phyloP scores from a whole-genome alignment of 2,797 vertebrate genomes.

The Sorex maritimensis region DNA sequence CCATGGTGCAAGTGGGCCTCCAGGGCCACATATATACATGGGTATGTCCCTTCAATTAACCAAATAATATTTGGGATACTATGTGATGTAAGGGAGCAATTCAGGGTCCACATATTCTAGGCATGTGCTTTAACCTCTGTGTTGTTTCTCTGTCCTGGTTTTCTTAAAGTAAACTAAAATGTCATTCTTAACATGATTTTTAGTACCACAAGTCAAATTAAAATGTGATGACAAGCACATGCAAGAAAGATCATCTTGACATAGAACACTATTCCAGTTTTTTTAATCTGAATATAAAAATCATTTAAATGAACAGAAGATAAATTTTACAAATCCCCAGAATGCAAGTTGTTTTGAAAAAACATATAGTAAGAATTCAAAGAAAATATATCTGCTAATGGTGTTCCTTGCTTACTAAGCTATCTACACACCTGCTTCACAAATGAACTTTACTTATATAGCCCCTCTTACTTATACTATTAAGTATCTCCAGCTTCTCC shows the following conservation, averaged over 20 bases:
- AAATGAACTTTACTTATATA: conserved; percentile 75
- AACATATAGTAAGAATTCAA: conserved; percentile 68
- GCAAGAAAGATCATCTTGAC: background rate
- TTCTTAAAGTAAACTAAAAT: conserved; percentile 35
- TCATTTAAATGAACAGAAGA: conserved; percentile 78
- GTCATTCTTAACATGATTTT: background rate
- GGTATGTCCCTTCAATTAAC: too few relatives aligned
- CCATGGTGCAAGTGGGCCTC: too few relatives aligned
- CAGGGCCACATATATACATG: too few relatives aligned
- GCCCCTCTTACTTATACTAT: background rate
- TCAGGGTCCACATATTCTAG: too few relatives aligned
- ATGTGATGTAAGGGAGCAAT: too few relatives aligned
- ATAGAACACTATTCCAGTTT: background rate
- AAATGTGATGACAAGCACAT: conserved; percentile 19
- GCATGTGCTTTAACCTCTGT: too few relatives aligned
- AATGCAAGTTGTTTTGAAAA: conserved; percentile 83
- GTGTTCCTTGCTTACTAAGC: conserved; percentile 85
- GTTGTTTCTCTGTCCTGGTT: background rate
- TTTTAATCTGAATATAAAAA: conserved; percentile 57
- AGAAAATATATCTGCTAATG: conserved; percentile 83
- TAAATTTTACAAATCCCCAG: conserved; percentile 68
- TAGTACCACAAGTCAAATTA: conserved; percentile 23
- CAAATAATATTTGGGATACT: too few relatives aligned
- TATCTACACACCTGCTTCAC: conserved; percentile 73
- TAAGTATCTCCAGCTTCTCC: background rate